Conservation (phyloP, 64 coral and sea anemone genomes). For the Montipora cactus region DNA sequence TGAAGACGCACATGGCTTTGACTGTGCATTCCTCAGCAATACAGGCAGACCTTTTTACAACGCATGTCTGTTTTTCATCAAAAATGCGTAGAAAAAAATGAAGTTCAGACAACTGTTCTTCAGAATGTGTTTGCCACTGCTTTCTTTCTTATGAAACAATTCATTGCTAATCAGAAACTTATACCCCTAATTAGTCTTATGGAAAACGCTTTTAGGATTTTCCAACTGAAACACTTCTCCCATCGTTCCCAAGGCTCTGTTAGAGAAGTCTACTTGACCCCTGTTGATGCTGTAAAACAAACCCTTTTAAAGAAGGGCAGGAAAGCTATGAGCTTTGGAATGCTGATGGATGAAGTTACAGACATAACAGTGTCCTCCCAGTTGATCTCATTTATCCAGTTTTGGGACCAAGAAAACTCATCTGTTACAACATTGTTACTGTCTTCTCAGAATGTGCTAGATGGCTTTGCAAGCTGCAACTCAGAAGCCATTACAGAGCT, state of each 20-base stretch:
- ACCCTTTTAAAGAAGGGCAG: constrained; percentile 38
- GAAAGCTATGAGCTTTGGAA: constrained; percentile 22
- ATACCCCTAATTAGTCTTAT: constrained; percentile 43
- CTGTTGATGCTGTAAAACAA: constrained; percentile 1
- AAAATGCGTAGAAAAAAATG: constrained; percentile 29
- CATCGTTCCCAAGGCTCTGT: constrained; percentile 41
- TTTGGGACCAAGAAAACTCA: constrained; percentile 33
- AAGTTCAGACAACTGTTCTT: constrained; percentile 40
- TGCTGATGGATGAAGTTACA: constrained; percentile 42
- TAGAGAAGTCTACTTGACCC: constrained; percentile 16
- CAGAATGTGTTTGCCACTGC: constrained; percentile 45
- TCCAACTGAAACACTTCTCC: constrained; percentile 51
- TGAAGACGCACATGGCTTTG: not conserved
- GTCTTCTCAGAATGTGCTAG: constrained; percentile 20
- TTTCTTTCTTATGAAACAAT: not conserved
- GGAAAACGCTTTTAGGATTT: constrained; percentile 43
- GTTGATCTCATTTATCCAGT: constrained; percentile 50
- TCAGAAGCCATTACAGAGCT: not conserved
- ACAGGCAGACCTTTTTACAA: constrained; percentile 8
- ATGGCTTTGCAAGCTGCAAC: constrained; percentile 28
- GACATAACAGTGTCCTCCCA: constrained; percentile 48
- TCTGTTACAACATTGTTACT: constrained; percentile 28
- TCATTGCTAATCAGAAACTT: constrained; percentile 46
- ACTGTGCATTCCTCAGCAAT: constrained; percentile 7
- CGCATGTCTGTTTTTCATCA: constrained; percentile 42